Evolutionary conservation across 37 sponge, comb jelly and placozoan genomes (phyloP).

Genomic region (Oopsacas minuta): DNA sequence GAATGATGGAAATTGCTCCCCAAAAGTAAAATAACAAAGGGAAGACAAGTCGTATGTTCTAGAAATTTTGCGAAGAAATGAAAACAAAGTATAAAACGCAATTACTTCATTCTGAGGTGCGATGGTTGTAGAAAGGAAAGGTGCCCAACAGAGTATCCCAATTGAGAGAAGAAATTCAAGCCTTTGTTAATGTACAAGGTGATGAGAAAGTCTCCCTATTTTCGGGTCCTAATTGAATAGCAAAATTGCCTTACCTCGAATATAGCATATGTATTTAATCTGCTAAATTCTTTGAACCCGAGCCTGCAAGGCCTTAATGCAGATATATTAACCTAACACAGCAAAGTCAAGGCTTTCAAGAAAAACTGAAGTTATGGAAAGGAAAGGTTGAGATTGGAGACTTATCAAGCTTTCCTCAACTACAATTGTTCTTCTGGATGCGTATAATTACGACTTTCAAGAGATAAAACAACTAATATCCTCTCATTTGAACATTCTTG

Average conservation of each 20-base stretch:
- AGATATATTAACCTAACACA: constrained; percentile 6
- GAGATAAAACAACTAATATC: constrained; percentile 3
- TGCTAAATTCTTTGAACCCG: neutral
- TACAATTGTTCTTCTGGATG: neutral
- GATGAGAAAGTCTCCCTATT: constrained; percentile 5
- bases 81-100: neutral
- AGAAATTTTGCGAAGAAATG: constrained; percentile 17
- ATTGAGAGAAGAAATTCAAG: constrained; percentile 8
- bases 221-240: neutral
- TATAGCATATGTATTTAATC: neutral
- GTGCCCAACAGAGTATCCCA: constrained; percentile 15
- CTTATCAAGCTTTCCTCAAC: constrained; percentile 17
- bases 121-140: neutral
- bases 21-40: too few species aligned
- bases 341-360: neutral
- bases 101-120: constrained; percentile 17
- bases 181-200: neutral
- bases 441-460: neutral
- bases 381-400: constrained; percentile 15
- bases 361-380: constrained; percentile 10
- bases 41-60: neutral
- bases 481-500: neutral
- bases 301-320: constrained; percentile 15
- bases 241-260: neutral
- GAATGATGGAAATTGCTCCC: too few species aligned